phyloP scores from a whole-genome alignment of 2,797 vertebrate genomes.

The Spinus pinus region DNA sequence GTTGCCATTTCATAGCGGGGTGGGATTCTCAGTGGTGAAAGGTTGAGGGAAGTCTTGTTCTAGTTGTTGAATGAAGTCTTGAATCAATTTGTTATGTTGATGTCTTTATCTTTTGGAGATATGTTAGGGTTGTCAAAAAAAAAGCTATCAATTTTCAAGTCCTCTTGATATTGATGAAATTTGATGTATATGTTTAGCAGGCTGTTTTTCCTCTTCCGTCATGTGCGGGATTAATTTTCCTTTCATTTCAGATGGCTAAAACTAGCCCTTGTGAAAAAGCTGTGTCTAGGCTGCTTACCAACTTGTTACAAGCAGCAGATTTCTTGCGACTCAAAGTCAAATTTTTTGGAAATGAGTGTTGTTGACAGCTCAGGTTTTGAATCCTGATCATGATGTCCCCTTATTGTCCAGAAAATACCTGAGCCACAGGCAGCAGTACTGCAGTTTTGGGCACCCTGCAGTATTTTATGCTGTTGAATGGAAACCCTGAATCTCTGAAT shows the following conservation, averaged over 20 bases:
- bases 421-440: neutral
- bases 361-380: neutral
- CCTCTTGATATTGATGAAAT: neutral
- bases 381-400: neutral
- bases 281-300: neutral
- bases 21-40: neutral
- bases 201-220: neutral
- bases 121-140: neutral
- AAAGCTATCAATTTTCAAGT: neutral
- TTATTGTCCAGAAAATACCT: neutral
- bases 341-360: neutral
- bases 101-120: neutral
- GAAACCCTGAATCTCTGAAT: constrained; percentile 28
- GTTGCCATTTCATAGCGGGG: neutral
- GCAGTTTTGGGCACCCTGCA: neutral
- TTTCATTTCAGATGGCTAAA: neutral
- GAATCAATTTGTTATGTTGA: neutral
- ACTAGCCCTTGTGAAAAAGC: neutral
- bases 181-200: neutral
- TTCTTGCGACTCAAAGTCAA: neutral
- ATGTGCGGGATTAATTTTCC: neutral
- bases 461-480: neutral
- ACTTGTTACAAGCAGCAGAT: neutral
- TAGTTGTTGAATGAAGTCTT: neutral
- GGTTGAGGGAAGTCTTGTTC: neutral